Evolutionary conservation across 2,888 invertebrate genomes (phyloP).

Genomic region (Eupithecia abbreviata): DNA sequence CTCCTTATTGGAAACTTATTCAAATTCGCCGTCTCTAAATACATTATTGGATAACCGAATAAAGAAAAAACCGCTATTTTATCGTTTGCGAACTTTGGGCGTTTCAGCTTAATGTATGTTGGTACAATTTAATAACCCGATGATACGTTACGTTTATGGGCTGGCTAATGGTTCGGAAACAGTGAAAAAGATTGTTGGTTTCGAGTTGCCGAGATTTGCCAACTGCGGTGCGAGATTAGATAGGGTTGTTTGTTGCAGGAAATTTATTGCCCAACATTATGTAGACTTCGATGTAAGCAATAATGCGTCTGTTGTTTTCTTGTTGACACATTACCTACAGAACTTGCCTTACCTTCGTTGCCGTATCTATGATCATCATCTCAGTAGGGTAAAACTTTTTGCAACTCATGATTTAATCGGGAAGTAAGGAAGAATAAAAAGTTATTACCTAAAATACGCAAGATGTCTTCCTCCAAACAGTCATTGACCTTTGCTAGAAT

Average conservation of each 20-base stretch:
- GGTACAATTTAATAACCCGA: slow-evolving; percentile 56
- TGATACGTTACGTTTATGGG: slow-evolving; percentile 63
- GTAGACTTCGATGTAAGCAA: slow-evolving; percentile 53
- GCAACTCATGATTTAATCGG: slow-evolving; percentile 1
- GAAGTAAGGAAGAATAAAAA: slow-evolving; percentile 17
- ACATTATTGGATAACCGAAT: slow-evolving; percentile 18
- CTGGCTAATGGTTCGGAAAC: slow-evolving; percentile 74
- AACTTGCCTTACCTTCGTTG: neutral
- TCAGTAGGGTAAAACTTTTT: neutral
- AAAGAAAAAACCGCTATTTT: slow-evolving; percentile 21
- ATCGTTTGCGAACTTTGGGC: slow-evolving; percentile 6
- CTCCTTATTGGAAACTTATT: slow-evolving; percentile 36
- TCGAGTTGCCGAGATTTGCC: slow-evolving; percentile 50
- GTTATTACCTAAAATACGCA: slow-evolving; percentile 11
- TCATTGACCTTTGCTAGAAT: slow-evolving; percentile 41
- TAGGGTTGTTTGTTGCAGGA: slow-evolving; percentile 66
- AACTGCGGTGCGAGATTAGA: slow-evolving; percentile 53
- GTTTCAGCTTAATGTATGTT: slow-evolving; percentile 32
- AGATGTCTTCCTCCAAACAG: slow-evolving; percentile 26
- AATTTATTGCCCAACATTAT: slow-evolving; percentile 69
- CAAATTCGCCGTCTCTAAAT: slow-evolving; percentile 29
- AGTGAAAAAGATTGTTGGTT: slow-evolving; percentile 70
- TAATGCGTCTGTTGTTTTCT: slow-evolving; percentile 49
- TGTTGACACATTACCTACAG: neutral
- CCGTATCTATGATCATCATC: neutral